Conservation (phyloP, 2,888 invertebrate species). For the Sinohyriopsis cumingii region DNA sequence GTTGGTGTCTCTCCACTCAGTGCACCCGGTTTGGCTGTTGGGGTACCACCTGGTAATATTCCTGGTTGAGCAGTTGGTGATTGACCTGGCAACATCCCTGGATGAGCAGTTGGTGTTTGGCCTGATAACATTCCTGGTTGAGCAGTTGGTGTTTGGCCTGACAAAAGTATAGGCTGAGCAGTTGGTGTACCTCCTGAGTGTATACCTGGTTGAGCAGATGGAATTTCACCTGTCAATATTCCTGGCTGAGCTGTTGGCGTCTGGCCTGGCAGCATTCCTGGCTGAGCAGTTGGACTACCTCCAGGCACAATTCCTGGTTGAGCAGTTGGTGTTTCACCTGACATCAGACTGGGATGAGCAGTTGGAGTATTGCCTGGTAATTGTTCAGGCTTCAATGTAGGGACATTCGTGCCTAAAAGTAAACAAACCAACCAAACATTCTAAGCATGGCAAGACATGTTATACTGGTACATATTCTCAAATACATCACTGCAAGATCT, state of each 20-base stretch:
- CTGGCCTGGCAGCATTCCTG: slow-evolving; percentile 15
- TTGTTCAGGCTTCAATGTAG: slow-evolving; percentile 4
- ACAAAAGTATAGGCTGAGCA: slow-evolving; percentile 14
- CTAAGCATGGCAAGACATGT: too few species aligned
- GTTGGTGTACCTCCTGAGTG: slow-evolving; percentile 22
- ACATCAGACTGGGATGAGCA: slow-evolving; percentile 5
- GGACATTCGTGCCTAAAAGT: too few species aligned
- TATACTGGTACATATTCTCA: too few species aligned
- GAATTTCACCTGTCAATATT: slow-evolving; percentile 15
- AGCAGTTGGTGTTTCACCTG: slow-evolving; percentile 13
- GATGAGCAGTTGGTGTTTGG: slow-evolving; percentile 25
- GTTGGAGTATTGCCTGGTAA: not conserved
- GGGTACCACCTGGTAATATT: slow-evolving; percentile 9
- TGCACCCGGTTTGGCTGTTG: slow-evolving; percentile 19
- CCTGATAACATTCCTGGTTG: slow-evolving; percentile 21
- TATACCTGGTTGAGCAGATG: slow-evolving; percentile 18
- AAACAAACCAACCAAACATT: too few species aligned
- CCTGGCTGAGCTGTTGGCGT: slow-evolving; percentile 25
- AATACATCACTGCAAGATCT: too few species aligned
- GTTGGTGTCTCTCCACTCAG: slow-evolving; percentile 22
- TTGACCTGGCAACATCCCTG: slow-evolving; percentile 2
- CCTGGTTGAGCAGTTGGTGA: slow-evolving; percentile 24
- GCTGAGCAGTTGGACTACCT: slow-evolving; percentile 19
- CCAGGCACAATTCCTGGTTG: slow-evolving; percentile 12
- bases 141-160: slow-evolving; percentile 28